Evolutionary conservation across 2,113 vertebrate species (phyloP).

Genomic region (Ageneiosus marmoratus): DNA sequence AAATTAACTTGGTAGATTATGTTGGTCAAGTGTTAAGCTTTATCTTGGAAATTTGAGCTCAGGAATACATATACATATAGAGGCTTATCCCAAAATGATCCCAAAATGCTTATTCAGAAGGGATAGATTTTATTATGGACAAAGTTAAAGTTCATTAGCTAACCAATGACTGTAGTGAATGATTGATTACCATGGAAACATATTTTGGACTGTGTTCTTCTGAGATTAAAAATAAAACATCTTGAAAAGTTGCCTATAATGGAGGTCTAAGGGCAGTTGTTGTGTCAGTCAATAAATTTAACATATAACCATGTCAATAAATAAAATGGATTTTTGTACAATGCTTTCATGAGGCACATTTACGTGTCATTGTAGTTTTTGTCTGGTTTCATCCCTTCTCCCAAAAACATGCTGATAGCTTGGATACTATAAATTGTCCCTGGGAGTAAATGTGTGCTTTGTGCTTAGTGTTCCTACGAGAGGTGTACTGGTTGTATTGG

Average conservation of each 20-base stretch:
- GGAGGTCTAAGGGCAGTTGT: no score
- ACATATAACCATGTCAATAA: no score
- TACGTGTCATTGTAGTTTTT: no score
- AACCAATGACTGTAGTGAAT: background rate
- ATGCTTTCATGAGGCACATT: no score
- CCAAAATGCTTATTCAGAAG: background rate
- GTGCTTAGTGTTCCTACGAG: no score
- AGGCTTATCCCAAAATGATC: background rate
- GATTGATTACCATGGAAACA: background rate
- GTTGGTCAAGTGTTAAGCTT: background rate
- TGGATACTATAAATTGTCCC: background rate
- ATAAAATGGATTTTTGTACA: no score
- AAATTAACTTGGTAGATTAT: background rate
- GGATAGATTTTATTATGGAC: background rate
- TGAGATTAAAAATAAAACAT: no score
- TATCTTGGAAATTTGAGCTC: background rate
- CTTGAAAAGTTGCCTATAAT: no score
- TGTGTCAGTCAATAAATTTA: no score
- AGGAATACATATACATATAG: background rate
- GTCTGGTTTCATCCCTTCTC: background rate
- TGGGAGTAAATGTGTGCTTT: background rate
- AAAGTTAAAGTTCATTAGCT: background rate
- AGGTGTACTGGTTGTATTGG: no score
- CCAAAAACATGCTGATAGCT: background rate
- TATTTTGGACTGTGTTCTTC: no score